Evolutionary conservation across 2,888 invertebrate genomes (phyloP), one percentile per base, ranked within the genome.

Genomic region (Drosophila borealis): DNA sequence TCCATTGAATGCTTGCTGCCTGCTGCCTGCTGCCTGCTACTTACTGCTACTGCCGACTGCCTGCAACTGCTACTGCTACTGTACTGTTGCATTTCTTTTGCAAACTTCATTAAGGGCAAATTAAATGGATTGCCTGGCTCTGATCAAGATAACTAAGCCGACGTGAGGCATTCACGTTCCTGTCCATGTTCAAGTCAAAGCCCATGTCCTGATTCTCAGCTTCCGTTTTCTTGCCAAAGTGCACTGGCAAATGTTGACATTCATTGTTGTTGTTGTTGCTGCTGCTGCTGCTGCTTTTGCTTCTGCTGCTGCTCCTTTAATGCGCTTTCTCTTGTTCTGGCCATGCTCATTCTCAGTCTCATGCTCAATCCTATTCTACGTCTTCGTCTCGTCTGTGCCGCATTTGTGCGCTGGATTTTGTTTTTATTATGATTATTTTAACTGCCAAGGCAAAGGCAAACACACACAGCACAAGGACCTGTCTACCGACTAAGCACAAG

Each of bases 381-480:
- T 45, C 66, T 62, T 44, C 50, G 39, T 67, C 70, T 65, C 39
- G 49, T 66, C 66, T 71, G 59, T 60, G 63, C 55, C 51, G 59
- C 70, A 77, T 66, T 82, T 71, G 70, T 72, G 69, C 65, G 61
- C 77, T 69, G 78, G 79, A 87, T 82, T 82, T 81, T 87, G 87
- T 87, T 87, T 82, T 82, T 82, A 87, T 82, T 82, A 87, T 82
- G 82, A 82, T 87, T 87, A 84, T 82, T 82, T 87, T 87, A 82
- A 87, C 87, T 87, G 81, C 69, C 68, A 84, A 73, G 75, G 71
- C 75, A 81, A 84, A 84, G 69, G 65, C 81, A 81, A 74, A 87
- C 84, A 83, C 62, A 67, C 51, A 67, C 51, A 63, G 70, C 54
- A 42, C 51, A 49, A 66, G 71, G 76, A 65, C 50, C 50, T 50